phyloP scores from a whole-genome alignment of 1,140 invertebrate species.

The Ips nitidus region DNA sequence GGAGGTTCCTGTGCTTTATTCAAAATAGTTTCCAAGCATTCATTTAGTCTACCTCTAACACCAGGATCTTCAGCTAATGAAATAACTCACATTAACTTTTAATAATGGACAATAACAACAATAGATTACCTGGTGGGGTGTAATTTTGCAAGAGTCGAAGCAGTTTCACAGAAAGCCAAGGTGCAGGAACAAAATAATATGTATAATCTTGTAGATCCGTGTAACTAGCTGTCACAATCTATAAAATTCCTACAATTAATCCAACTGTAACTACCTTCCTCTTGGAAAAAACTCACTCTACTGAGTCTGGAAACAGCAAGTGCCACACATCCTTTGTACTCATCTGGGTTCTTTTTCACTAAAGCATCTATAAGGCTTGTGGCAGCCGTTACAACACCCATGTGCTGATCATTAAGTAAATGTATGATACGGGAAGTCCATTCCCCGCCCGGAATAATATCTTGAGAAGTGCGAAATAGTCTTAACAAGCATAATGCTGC shows the following conservation, averaged over 20 bases:
- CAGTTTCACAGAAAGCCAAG: constrained; percentile 98
- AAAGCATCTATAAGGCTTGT: constrained; percentile 97
- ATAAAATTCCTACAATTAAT: constrained; percentile 44
- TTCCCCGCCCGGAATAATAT: constrained; percentile 96
- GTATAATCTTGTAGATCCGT: constrained; percentile 99
- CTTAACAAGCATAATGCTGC: constrained; percentile 95
- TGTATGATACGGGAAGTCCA: constrained; percentile 99
- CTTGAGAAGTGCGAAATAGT: constrained; percentile 87
- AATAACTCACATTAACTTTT: constrained; percentile 16
- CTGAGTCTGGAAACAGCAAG: constrained; percentile 96
- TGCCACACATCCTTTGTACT: constrained; percentile 99
- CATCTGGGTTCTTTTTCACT: constrained; percentile 97
- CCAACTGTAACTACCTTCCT: not conserved
- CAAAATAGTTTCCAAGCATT: constrained; percentile 99
- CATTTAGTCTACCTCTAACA: constrained; percentile 90
- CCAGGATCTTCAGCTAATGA: constrained; percentile 82
- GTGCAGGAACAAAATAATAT: constrained; percentile 99
- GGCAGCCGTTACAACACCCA: constrained; percentile 98
- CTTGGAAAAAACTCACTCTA: constrained; percentile 63
- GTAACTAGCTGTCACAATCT: constrained; percentile 97
- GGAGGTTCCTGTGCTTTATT: constrained; percentile 99
- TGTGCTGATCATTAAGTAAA: constrained; percentile 97
- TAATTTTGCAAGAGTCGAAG: constrained; percentile 97
- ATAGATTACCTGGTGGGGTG: constrained; percentile 82
- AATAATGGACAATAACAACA: constrained; percentile 21